phyloP scores from a whole-genome alignment of 2,888 invertebrate species.

The Parapristionchus giblindavisi region DNA sequence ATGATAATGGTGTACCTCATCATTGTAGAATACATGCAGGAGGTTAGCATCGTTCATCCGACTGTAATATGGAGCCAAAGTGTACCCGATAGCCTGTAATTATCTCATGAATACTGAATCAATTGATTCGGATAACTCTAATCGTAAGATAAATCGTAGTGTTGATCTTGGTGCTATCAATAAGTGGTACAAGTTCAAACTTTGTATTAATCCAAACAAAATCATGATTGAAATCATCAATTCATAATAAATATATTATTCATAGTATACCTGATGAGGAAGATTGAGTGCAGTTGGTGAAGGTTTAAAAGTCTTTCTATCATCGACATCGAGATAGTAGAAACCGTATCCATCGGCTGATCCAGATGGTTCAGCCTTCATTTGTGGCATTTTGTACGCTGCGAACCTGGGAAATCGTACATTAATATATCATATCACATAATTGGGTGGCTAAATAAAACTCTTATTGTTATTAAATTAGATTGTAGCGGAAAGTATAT shows the following conservation, averaged over 20 bases:
- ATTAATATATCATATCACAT: background rate
- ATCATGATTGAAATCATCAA: too few relatives aligned
- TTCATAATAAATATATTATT: too few relatives aligned
- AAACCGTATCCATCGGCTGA: conserved; percentile 53
- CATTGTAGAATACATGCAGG: conserved; percentile 80
- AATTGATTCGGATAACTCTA: background rate
- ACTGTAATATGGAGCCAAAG: conserved; percentile 59
- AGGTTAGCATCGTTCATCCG: conserved; percentile 50
- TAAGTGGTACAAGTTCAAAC: too few relatives aligned
- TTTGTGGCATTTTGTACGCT: conserved; percentile 62
- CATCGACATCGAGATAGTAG: conserved; percentile 62
- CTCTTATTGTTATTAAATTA: too few relatives aligned
- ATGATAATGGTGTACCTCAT: conserved; percentile 75
- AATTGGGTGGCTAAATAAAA: background rate
- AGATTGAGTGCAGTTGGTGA: conserved; percentile 51
- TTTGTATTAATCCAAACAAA: too few relatives aligned
- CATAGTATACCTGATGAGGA: conserved; percentile 55
- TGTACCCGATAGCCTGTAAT: conserved; percentile 59
- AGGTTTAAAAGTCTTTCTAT: conserved; percentile 46
- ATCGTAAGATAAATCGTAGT: background rate
- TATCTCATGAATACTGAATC: background rate
- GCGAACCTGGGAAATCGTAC: conserved; percentile 47
- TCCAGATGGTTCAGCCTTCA: conserved; percentile 43
- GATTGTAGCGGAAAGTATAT: background rate
- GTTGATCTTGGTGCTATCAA: too few relatives aligned